These are phyloP conservation scores for Clamator glandarius DNA, from an alignment of 2,797 vertebrate genomes.

Conservation along the genomic window DNA sequence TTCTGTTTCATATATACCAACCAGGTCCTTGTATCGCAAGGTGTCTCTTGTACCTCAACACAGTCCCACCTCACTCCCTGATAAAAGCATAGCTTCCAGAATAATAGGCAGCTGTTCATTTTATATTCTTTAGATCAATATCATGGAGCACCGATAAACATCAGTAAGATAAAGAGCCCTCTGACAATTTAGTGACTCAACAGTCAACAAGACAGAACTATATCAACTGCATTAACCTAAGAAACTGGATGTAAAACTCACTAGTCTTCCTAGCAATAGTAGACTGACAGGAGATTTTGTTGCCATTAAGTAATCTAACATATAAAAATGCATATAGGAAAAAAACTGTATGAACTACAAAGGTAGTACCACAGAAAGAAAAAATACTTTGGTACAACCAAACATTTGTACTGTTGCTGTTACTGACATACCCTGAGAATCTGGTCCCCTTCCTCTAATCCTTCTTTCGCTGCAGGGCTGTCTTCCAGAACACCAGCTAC, in stretches of 20 bases:
- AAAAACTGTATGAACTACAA: background rate
- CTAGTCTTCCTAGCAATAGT: background rate
- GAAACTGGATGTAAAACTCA: background rate
- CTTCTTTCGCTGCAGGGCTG: slow-evolving; percentile 98
- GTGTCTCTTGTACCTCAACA: background rate
- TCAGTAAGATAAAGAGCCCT: background rate
- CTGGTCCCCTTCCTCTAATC: slow-evolving; percentile 98
- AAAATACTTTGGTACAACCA: background rate
- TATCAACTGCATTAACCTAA: background rate
- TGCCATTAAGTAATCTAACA: background rate
- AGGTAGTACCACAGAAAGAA: background rate
- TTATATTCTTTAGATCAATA: background rate
- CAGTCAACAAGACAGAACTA: background rate
- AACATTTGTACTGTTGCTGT: background rate
- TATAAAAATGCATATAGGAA: background rate
- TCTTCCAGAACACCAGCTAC: slow-evolving; percentile 98
- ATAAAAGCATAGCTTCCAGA: background rate
- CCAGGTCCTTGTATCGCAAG: background rate
- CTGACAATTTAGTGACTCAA: background rate
- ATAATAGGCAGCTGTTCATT: background rate
- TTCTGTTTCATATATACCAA: background rate
- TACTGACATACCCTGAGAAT: slow-evolving; percentile 93
- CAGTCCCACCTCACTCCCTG: background rate
- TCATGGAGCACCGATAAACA: background rate
- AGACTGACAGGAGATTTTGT: background rate